phyloP scores from a whole-genome alignment of 2,888 invertebrate genomes.

The Drosophila antonietae region DNA sequence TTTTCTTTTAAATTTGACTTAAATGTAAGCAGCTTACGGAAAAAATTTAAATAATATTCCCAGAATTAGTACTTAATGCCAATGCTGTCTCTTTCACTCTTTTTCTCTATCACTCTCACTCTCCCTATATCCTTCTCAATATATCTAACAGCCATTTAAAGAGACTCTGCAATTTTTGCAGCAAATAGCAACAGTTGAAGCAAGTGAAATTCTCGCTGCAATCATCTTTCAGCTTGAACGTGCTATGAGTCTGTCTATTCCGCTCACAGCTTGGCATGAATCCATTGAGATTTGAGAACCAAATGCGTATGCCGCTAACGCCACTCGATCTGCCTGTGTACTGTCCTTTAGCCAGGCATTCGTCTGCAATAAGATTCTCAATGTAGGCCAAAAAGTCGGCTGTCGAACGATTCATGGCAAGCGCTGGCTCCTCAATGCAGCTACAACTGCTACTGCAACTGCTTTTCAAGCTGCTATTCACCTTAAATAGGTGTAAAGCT shows the following conservation, averaged over 20 bases:
- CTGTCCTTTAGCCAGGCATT: constrained; percentile 12
- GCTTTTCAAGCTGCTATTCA: background rate
- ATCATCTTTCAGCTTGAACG: background rate
- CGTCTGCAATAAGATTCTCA: constrained; percentile 47
- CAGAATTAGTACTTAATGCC: background rate
- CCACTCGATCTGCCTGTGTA: constrained; percentile 15
- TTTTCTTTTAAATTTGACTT: background rate
- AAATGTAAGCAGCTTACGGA: background rate
- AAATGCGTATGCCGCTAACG: constrained; percentile 42
- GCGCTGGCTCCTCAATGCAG: constrained; percentile 33
- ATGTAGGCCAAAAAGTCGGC: constrained; percentile 54
- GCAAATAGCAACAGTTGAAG: constrained; percentile 11
- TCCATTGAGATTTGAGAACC: constrained; percentile 36
- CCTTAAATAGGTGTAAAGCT: constrained; percentile 29
- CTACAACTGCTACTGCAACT: background rate
- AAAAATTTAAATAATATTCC: background rate
- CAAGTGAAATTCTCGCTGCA: background rate
- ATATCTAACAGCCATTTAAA: constrained; percentile 1
- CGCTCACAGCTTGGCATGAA: background rate
- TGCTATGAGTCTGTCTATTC: background rate
- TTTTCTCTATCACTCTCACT: background rate
- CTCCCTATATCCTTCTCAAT: background rate
- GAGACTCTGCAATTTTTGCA: constrained; percentile 6
- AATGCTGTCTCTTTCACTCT: background rate
- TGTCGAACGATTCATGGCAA: constrained; percentile 63